These are phyloP conservation scores for Epizoanthus illoricatus DNA, from an alignment of 92 coral and sea anemone genomes.

Conservation along the genomic window DNA sequence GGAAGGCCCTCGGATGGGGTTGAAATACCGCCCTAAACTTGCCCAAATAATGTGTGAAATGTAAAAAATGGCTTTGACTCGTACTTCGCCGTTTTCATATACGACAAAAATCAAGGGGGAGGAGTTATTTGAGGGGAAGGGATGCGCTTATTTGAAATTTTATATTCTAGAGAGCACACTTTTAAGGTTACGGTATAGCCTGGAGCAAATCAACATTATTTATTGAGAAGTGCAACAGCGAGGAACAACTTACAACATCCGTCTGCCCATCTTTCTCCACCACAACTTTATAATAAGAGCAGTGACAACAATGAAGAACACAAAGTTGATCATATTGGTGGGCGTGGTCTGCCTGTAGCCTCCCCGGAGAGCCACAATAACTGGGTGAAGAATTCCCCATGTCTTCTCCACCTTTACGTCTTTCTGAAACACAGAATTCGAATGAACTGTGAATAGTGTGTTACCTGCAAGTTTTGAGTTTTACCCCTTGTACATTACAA, in stretches of 20 bases:
- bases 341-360: slow-evolving; percentile 55
- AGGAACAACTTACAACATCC: slow-evolving; percentile 58
- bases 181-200: too few relatives aligned
- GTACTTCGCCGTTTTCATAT: too few relatives aligned
- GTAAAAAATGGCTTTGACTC: too few relatives aligned
- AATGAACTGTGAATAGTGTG: background rate
- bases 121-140: too few relatives aligned
- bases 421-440: slow-evolving; percentile 42
- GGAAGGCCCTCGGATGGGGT: too few relatives aligned
- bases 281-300: slow-evolving; percentile 71
- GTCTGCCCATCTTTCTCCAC: slow-evolving; percentile 87
- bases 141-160: too few relatives aligned
- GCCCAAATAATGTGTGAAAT: too few relatives aligned
- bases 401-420: slow-evolving; percentile 36
- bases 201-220: background rate
- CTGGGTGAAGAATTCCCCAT: slow-evolving; percentile 56
- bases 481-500: too few relatives aligned
- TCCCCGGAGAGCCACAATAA: slow-evolving; percentile 50
- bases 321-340: slow-evolving; percentile 57
- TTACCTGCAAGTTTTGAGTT: too few relatives aligned
- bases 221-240: background rate
- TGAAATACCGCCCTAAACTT: too few relatives aligned
- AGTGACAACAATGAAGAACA: slow-evolving; percentile 61
- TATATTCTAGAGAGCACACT: too few relatives aligned
- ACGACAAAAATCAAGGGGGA: too few relatives aligned